Evolutionary conservation across 2,797 vertebrate species (phyloP).

Genomic region (Poeciliopsis presidionis): DNA sequence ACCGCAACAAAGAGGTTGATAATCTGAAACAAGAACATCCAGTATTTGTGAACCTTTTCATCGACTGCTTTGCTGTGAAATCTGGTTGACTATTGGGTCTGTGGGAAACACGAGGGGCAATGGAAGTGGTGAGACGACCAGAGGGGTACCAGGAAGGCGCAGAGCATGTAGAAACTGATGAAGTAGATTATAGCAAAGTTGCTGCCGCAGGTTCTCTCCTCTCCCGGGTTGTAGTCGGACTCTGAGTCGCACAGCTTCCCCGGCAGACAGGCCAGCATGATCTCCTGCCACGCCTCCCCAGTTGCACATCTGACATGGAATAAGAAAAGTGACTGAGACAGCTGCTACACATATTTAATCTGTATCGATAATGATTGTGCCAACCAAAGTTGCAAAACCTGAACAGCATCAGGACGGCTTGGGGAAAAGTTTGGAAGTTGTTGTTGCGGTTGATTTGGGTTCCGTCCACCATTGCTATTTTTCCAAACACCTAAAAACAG

Average conservation of each 20-base stretch:
- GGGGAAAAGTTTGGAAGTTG: constrained; percentile 98
- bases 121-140: not conserved
- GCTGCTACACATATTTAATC: not conserved
- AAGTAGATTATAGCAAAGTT: constrained; percentile 97
- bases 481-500: constrained; percentile 91
- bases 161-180: constrained; percentile 99
- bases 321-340: not conserved
- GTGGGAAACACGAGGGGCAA: not conserved
- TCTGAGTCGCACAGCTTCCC: constrained; percentile 93
- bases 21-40: constrained; percentile 82
- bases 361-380: too few relatives aligned
- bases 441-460: constrained; percentile 98
- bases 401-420: constrained; percentile 96
- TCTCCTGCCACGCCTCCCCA: constrained; percentile 98
- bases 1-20: constrained; percentile 99
- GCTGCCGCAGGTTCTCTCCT: constrained; percentile 93
- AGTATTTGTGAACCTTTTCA: not conserved
- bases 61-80: not conserved
- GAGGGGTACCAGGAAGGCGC: constrained; percentile 92
- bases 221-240: constrained; percentile 90
- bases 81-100: not conserved
- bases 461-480: constrained; percentile 96
- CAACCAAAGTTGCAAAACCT: constrained; percentile 77
- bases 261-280: constrained; percentile 95
- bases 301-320: constrained; percentile 89